phyloP scores from a whole-genome alignment of 2,888 invertebrate species.

The Dromius quadrimaculatus region DNA sequence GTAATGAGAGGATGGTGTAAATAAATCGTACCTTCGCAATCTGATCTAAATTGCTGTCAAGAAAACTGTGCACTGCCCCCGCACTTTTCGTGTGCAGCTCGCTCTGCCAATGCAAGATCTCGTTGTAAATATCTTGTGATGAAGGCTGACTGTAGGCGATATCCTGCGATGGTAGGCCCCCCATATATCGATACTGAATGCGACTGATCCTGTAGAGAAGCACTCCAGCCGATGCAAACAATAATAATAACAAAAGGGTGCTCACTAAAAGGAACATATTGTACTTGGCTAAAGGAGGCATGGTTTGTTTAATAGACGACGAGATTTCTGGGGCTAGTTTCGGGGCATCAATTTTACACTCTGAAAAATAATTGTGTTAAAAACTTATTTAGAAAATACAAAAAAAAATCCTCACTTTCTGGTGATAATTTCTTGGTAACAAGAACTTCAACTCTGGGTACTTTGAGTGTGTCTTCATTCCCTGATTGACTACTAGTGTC shows the following conservation, averaged over 20 bases:
- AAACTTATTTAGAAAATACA: too few species aligned
- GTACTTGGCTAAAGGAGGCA: constrained; percentile 65
- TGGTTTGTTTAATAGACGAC: background rate
- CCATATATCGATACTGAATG: constrained; percentile 64
- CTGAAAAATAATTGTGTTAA: too few species aligned
- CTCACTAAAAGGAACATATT: constrained; percentile 70
- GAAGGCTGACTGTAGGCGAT: constrained; percentile 62
- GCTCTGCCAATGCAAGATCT: constrained; percentile 78
- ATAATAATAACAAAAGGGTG: constrained; percentile 69
- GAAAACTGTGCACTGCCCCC: constrained; percentile 78
- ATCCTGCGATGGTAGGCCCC: constrained; percentile 61
- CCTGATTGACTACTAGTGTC: constrained; percentile 72
- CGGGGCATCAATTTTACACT: background rate
- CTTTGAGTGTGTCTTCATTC: constrained; percentile 63
- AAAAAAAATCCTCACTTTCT: constrained; percentile 56
- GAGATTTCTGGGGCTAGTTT: background rate
- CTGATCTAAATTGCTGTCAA: constrained; percentile 83
- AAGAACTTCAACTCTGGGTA: constrained; percentile 4
- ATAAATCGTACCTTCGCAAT: constrained; percentile 80
- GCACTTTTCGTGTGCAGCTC: constrained; percentile 80
- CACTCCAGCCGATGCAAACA: constrained; percentile 71
- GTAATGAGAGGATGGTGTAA: too few species aligned
- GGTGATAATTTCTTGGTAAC: constrained; percentile 62
- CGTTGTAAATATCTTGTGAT: constrained; percentile 73
- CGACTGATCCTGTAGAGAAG: constrained; percentile 71